Percentiles rank a stretch among this genome's conserved stretches.
Evolutionary conservation across 2,888 invertebrate genomes (phyloP).

Genomic region (Agrochola lota): DNA sequence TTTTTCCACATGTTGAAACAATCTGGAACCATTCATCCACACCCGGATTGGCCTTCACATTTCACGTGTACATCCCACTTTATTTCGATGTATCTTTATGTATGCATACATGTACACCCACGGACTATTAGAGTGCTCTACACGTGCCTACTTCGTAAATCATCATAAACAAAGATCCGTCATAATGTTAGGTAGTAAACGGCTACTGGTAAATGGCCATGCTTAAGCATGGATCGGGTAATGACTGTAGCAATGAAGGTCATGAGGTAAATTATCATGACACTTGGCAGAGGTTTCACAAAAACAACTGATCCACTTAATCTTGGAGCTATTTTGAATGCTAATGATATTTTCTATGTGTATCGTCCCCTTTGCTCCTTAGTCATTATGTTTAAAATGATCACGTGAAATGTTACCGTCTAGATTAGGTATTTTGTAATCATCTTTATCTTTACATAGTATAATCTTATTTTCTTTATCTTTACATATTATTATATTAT

Average conservation of each 20-base stretch:
- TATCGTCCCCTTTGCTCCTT: background rate
- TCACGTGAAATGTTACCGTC: background rate
- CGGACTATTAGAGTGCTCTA: constrained; percentile 12
- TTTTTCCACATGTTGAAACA: constrained; percentile 32
- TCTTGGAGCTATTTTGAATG: no score
- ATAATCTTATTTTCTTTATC: no score
- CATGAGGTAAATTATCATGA: background rate
- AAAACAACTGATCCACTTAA: background rate
- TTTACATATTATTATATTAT: no score
- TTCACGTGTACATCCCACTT: constrained; percentile 18
- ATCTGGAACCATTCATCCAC: constrained; percentile 40
- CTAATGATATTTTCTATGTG: background rate
- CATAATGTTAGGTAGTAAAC: constrained; percentile 14
- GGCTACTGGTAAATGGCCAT: background rate
- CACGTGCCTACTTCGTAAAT: constrained; percentile 34
- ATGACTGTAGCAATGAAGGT: background rate
- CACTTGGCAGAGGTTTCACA: background rate
- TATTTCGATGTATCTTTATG: constrained; percentile 20
- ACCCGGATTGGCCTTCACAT: constrained; percentile 41
- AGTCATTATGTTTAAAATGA: background rate
- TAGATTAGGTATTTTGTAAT: background rate
- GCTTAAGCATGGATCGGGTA: background rate
- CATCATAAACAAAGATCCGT: constrained; percentile 1
- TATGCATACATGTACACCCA: constrained; percentile 1
- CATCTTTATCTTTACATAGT: no score